Percentiles rank a stretch among this genome's conserved stretches.
These are phyloP conservation scores for Hypercompe scribonia DNA, from an alignment of 2,888 invertebrate species.

Conservation along the genomic window DNA sequence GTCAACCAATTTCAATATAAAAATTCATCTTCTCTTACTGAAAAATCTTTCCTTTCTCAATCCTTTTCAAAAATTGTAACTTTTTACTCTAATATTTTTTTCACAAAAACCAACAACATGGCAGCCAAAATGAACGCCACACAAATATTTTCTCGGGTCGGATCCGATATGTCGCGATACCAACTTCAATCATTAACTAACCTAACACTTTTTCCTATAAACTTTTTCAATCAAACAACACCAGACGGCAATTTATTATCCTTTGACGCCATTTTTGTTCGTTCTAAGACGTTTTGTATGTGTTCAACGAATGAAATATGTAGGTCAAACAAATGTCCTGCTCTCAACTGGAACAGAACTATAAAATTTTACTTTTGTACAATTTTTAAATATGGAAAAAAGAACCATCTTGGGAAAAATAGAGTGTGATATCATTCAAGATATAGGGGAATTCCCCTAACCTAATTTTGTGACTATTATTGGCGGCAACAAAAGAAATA, in stretches of 20 bases:
- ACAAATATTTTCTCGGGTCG: slow-evolving; percentile 25
- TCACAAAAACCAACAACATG: neutral
- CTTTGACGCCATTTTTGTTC: slow-evolving; percentile 27
- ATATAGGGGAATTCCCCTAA: too few species aligned
- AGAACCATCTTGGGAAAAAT: neutral
- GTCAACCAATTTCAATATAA: neutral
- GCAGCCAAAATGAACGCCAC: slow-evolving; percentile 3
- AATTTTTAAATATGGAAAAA: neutral
- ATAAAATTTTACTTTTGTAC: neutral
- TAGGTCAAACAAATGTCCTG: slow-evolving; percentile 6
- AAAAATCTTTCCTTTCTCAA: neutral
- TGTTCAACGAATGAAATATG: neutral
- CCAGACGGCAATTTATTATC: slow-evolving; percentile 50
- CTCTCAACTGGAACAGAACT: neutral
- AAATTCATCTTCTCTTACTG: neutral
- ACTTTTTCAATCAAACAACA: slow-evolving; percentile 64
- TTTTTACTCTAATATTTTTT: neutral
- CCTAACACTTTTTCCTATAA: slow-evolving; percentile 41
- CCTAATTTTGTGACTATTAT: too few species aligned
- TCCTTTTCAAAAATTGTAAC: neutral
- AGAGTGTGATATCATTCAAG: too few species aligned
- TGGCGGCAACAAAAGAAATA: too few species aligned
- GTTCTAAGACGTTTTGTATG: slow-evolving; percentile 26
- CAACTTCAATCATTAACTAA: slow-evolving; percentile 47
- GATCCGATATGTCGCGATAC: slow-evolving; percentile 38